These are phyloP conservation scores for Galaxias olidus DNA, from an alignment of 2,797 vertebrate genomes.

Conservation along the genomic window DNA sequence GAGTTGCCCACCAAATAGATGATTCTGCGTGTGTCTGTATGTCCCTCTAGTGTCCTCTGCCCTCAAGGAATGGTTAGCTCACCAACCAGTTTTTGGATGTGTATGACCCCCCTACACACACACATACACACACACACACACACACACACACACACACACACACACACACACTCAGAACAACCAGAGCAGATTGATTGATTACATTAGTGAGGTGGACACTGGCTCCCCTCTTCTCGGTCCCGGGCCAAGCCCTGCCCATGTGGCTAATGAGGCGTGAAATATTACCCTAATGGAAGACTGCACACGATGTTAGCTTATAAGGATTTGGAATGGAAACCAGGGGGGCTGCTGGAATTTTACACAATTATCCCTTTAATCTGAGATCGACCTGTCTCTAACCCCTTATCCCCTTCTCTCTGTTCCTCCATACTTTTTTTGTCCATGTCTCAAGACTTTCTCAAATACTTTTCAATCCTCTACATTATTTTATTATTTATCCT, in stretches of 20 bases:
- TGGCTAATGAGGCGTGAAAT: slow-evolving; percentile 53
- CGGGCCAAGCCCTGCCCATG: too few relatives aligned
- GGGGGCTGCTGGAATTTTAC: slow-evolving; percentile 36
- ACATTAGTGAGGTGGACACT: slow-evolving; percentile 34
- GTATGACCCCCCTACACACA: neutral
- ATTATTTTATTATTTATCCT: slow-evolving; percentile 26
- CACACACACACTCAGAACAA: slow-evolving; percentile 4
- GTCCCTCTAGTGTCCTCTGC: too few relatives aligned
- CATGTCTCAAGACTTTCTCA: neutral
- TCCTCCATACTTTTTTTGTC: neutral
- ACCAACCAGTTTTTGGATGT: too few relatives aligned
- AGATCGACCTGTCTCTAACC: neutral
- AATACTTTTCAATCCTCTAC: slow-evolving; percentile 27
- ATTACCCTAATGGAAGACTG: slow-evolving; percentile 54
- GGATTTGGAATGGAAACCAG: slow-evolving; percentile 3
- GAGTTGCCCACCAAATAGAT: too few relatives aligned
- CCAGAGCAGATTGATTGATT: slow-evolving; percentile 44
- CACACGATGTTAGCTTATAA: slow-evolving; percentile 10
- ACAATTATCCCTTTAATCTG: neutral
- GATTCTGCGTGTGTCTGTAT: too few relatives aligned
- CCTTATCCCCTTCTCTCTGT: neutral
- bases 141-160: neutral
- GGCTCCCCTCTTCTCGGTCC: slow-evolving; percentile 33
- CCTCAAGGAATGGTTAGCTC: too few relatives aligned
- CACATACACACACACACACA: neutral